Percentiles rank a stretch among this genome's conserved stretches.
These are phyloP conservation scores for Mantis religiosa DNA, from an alignment of 2,888 invertebrate species.

Conservation along the genomic window DNA sequence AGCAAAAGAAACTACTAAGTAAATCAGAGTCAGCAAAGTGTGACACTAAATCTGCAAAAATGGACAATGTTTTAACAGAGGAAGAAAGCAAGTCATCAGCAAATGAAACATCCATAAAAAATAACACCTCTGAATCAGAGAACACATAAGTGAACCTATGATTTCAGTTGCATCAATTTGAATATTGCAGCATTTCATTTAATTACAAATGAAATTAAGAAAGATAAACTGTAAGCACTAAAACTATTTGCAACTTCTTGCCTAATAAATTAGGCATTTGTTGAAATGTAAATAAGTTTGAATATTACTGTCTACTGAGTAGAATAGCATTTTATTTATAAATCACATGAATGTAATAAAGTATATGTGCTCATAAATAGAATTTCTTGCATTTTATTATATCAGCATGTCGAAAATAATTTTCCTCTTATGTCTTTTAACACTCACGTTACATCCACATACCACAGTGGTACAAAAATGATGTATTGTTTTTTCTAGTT, in stretches of 20 bases:
- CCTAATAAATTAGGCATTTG: background rate
- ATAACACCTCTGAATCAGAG: background rate
- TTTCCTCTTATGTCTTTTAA: background rate
- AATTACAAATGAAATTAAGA: background rate
- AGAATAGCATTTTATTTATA: background rate
- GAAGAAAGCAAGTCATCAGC: background rate
- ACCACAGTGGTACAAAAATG: too few species aligned
- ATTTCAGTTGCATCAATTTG: background rate
- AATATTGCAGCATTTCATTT: background rate
- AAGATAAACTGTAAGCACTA: background rate
- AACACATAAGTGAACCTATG: background rate
- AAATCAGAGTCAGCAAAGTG: background rate
- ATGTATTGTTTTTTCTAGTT: too few species aligned
- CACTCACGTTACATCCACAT: too few species aligned
- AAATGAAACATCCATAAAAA: background rate
- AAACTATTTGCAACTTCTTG: background rate
- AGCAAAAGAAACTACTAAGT: constrained; percentile 31
- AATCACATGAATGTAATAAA: background rate
- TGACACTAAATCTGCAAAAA: background rate
- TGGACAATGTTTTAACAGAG: background rate
- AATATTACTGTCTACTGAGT: background rate
- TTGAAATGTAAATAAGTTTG: background rate
- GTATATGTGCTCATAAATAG: background rate
- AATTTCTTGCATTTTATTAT: background rate
- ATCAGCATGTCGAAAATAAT: background rate